Evolutionary conservation across 2,113 vertebrate species (phyloP).

Genomic region (Rattus norvegicus): GRCr8 NC_086020.1:129323001-129323500

Average conservation of each 20-base stretch:
- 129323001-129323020: not conserved
- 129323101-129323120: not conserved
- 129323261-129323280: not conserved
- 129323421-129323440: not conserved
- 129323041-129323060: no score
- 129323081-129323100: not conserved
- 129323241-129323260: not conserved
- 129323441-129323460: not conserved
- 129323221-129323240: not conserved
- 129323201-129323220: not conserved
- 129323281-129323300: not conserved
- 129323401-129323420: not conserved
- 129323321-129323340: not conserved
- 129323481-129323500: no score
- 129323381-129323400: not conserved
- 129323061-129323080: not conserved
- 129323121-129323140: not conserved
- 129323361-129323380: no score
- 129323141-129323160: not conserved
- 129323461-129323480: not conserved
- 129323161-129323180: not conserved
- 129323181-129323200: no score
- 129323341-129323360: not conserved
- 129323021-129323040: not conserved
- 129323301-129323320: not conserved